Conservation (phyloP, 2,888 invertebrate genomes). For the Caenorhabditis zanzibari region DNA sequence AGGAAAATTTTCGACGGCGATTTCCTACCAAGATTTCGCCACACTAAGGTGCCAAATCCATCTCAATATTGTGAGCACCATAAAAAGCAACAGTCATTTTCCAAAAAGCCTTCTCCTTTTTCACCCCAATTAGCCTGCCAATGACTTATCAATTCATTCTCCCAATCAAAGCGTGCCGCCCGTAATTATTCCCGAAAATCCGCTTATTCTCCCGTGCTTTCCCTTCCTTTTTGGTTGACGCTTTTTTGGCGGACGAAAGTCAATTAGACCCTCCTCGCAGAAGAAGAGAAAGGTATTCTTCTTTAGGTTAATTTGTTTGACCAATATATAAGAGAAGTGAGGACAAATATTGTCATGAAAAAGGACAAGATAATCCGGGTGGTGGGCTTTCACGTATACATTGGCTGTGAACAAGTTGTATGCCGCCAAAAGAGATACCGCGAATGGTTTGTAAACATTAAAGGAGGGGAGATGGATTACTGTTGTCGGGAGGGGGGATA, state of each 20-base stretch:
- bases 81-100: not conserved
- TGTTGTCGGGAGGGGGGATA: constrained; percentile 1
- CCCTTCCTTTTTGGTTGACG: constrained; percentile 5
- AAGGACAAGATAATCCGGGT: constrained; percentile 34
- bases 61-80: not conserved
- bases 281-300: not conserved
- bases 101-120: constrained; percentile 14
- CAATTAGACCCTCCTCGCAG: constrained; percentile 20
- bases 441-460: constrained; percentile 38
- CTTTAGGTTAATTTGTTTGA: constrained; percentile 35
- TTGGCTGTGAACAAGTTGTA: constrained; percentile 50
- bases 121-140: constrained; percentile 38
- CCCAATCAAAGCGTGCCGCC: constrained; percentile 46
- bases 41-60: no score
- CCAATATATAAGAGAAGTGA: constrained; percentile 30
- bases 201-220: constrained; percentile 33
- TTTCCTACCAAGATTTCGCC: no score
- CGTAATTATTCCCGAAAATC: constrained; percentile 41
- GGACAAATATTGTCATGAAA: constrained; percentile 57
- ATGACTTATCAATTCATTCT: constrained; percentile 38
- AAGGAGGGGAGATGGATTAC: constrained; percentile 38
- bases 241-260: constrained; percentile 51
- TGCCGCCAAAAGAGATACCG: constrained; percentile 48
- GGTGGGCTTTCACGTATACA: not conserved
- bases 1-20: no score